A percentile compares a stretch with the other conserved stretches of the same genome.
Evolutionary conservation across 1,140 invertebrate genomes (phyloP).

Genomic region (Littorina saxatilis): DNA sequence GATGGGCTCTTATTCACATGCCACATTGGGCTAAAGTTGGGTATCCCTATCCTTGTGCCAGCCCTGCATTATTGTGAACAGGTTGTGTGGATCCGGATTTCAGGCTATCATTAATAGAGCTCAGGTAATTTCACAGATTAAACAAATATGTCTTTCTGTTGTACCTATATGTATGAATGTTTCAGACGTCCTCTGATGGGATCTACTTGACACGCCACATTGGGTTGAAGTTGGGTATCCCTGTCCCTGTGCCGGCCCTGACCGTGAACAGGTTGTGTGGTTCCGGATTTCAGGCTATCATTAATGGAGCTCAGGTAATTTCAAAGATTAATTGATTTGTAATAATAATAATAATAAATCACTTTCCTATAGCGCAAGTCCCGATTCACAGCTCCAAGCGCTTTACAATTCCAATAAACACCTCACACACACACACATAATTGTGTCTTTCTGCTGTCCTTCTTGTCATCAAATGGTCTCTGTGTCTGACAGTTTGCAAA

Average conservation of each 20-base stretch:
- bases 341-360: too few species aligned
- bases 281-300: slow-evolving; percentile 95
- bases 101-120: too few species aligned
- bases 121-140: neutral
- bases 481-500: neutral
- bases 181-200: slow-evolving; percentile 88
- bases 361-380: too few species aligned
- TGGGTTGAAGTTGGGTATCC: slow-evolving; percentile 88
- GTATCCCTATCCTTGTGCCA: slow-evolving; percentile 88
- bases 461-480: neutral
- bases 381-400: too few species aligned
- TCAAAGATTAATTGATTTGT: neutral
- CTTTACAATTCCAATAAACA: too few species aligned
- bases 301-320: slow-evolving; percentile 91
- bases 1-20: too few species aligned
- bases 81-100: too few species aligned
- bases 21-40: slow-evolving; percentile 88
- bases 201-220: slow-evolving; percentile 92
- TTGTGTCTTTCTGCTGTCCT: neutral
- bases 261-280: slow-evolving; percentile 91
- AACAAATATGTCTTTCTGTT: neutral
- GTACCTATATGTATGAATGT: neutral
- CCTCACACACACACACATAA: neutral
- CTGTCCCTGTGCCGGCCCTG: slow-evolving; percentile 87
- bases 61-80: slow-evolving; percentile 78